Evolutionary conservation across 2,888 invertebrate genomes (phyloP).

Genomic region (Meghimatium bilineatum): DNA sequence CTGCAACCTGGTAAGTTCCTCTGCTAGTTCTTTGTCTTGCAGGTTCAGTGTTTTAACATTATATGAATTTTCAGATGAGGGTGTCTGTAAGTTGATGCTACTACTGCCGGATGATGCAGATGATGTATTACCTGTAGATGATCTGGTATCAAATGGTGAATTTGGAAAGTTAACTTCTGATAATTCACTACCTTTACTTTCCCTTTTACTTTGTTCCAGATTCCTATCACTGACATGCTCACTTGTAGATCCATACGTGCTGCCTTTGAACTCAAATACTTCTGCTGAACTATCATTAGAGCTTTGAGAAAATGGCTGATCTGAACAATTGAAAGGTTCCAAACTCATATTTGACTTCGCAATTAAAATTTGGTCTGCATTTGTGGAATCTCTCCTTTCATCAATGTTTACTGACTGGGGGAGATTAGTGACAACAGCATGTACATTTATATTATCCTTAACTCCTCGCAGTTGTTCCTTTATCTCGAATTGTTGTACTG

Average conservation of each 20-base stretch:
- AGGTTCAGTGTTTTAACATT: constrained; percentile 51
- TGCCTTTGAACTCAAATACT: not conserved
- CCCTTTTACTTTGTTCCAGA: not conserved
- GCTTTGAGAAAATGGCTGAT: not conserved
- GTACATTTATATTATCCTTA: constrained; percentile 25
- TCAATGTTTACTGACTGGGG: not conserved
- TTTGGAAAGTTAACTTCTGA: not conserved
- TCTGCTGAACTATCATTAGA: not conserved
- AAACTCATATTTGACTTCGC: not conserved
- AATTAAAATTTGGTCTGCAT: not conserved
- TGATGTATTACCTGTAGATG: not conserved
- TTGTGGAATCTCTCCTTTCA: not conserved
- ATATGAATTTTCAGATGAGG: not conserved
- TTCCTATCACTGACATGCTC: not conserved
- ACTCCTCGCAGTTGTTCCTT: constrained; percentile 39
- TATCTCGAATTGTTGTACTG: constrained; percentile 39
- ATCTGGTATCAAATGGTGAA: constrained; percentile 1
- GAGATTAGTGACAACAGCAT: not conserved
- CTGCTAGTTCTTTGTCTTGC: constrained; percentile 65
- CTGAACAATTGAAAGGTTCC: not conserved
- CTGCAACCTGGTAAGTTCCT: constrained; percentile 64
- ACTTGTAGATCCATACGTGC: not conserved
- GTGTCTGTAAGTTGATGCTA: not conserved
- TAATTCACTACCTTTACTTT: not conserved
- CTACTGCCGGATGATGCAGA: constrained; percentile 2